These are phyloP conservation scores for Pempheris klunzingeri DNA, from an alignment of 2,797 vertebrate genomes.

Conservation along the genomic window DNA sequence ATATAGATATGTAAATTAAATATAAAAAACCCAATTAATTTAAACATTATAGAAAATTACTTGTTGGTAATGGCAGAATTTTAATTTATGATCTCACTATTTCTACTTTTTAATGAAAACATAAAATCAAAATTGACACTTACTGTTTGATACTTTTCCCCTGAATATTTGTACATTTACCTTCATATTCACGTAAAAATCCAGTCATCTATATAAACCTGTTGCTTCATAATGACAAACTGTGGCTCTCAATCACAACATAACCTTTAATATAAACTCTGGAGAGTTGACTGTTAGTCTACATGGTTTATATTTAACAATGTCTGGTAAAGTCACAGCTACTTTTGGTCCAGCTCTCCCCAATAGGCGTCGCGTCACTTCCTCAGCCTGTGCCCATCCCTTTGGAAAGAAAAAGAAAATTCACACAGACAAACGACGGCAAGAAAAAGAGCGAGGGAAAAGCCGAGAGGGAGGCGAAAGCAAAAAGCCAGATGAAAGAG, in stretches of 20 bases:
- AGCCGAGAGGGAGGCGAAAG: conserved; percentile 59
- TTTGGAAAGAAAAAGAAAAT: conserved; percentile 81
- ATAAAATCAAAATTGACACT: not conserved
- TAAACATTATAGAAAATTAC: not conserved
- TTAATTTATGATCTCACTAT: not conserved
- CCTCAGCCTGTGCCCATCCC: conserved; percentile 87
- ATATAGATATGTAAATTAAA: not conserved
- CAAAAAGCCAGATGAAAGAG: conserved; percentile 73
- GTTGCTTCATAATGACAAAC: not conserved
- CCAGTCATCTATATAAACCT: not conserved
- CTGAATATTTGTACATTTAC: not conserved
- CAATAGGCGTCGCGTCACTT: conserved; percentile 85
- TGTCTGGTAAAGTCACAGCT: conserved; percentile 24
- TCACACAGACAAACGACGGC: conserved; percentile 78
- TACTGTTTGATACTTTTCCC: not conserved
- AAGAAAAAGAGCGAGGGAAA: conserved; percentile 77
- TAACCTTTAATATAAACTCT: not conserved
- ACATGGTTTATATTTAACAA: not conserved
- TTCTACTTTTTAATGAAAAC: not conserved
- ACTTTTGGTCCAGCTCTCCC: conserved; percentile 62
- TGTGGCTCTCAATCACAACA: not conserved
- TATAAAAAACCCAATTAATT: not conserved
- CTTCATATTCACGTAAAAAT: not conserved
- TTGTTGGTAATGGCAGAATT: not conserved
- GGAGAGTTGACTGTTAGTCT: not conserved